Evolutionary conservation across 2,797 vertebrate species (phyloP), one percentile per base, ranked within the genome.

Genomic region (Harpagifer antarcticus): DNA sequence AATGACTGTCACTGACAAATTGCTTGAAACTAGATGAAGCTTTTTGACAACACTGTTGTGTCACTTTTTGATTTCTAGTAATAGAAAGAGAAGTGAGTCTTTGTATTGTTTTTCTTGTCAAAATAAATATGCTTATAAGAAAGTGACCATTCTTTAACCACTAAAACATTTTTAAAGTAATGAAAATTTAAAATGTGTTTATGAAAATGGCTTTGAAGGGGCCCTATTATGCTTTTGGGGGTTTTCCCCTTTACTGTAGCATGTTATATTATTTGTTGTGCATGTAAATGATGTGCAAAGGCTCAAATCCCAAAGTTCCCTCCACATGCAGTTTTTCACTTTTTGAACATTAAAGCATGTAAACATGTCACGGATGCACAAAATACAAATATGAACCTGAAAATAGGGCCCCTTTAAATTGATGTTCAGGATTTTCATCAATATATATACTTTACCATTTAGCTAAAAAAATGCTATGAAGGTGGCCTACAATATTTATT

Each of bases 51-150:
- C 15, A 70, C 33, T 31, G 19, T 78, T 64, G 59, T 74, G 23
- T 81, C 4, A 45, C 58, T 68, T 75, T 50, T 60, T 64, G 45
- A 64, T 54, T 48, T 62, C 4, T 73, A 31, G 9, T 16, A 84
- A 79, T 87, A 83, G 84, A 27, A 27, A 5, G 27, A 78, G 2
- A 67, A 70, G 1, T 43, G 15, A 80, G 14, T 27, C 19, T 78
- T 65, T 72, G 42, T 49, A 75, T 62, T 48, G 31, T 61, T 61
- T 76, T 9, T 44, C 15, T 58, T 49, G 10, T 33, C 58, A 49
- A 15, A 13, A 12, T 27, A 1, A 54, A 23, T 9, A 14, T 12
- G 17, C 14, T 45, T 3, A 50, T 5, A 40, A 45, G 13, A 60
- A 17, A 3, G 4, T 45, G 37, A 16, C 4, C 3, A 55, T 56